Evolutionary conservation across 2,888 invertebrate species (phyloP).

Genomic region (Apamea monoglypha): DNA sequence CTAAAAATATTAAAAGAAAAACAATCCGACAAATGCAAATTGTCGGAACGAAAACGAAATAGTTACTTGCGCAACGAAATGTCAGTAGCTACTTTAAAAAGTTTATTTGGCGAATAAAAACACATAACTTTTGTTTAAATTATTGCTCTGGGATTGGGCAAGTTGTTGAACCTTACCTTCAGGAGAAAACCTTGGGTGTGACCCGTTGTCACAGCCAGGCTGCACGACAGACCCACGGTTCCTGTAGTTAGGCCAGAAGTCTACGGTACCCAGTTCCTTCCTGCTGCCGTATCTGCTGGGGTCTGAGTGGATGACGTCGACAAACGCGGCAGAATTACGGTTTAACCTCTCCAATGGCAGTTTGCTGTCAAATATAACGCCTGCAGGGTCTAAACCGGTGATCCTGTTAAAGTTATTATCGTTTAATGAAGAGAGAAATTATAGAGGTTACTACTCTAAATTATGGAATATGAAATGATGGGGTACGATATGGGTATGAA

Average conservation of each 20-base stretch:
- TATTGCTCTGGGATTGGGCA: not conserved
- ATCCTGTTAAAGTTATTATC: slow-evolving; percentile 74
- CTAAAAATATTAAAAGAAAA: not conserved
- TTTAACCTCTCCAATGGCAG: slow-evolving; percentile 72
- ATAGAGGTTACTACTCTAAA: not conserved
- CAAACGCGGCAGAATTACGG: slow-evolving; percentile 77
- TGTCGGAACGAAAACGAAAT: not conserved
- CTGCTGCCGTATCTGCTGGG: slow-evolving; percentile 81
- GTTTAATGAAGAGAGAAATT: slow-evolving; percentile 12
- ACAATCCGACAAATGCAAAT: not conserved
- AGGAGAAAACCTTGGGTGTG: slow-evolving; percentile 73
- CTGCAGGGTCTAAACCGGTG: slow-evolving; percentile 84
- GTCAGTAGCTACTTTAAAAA: not conserved
- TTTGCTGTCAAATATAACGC: slow-evolving; percentile 77
- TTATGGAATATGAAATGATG: not conserved
- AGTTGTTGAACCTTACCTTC: slow-evolving; percentile 73
- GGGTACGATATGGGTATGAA: not conserved
- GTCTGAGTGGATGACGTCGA: slow-evolving; percentile 82
- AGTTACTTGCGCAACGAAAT: not conserved
- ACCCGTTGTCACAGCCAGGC: slow-evolving; percentile 78
- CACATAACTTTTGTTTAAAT: not conserved
- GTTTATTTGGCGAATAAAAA: not conserved
- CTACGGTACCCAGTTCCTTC: slow-evolving; percentile 77
- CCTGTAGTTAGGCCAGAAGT: slow-evolving; percentile 86
- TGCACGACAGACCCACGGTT: slow-evolving; percentile 75